Evolutionary conservation across 2,113 vertebrate genomes (phyloP).

Genomic region (Aramus guarauna): DNA sequence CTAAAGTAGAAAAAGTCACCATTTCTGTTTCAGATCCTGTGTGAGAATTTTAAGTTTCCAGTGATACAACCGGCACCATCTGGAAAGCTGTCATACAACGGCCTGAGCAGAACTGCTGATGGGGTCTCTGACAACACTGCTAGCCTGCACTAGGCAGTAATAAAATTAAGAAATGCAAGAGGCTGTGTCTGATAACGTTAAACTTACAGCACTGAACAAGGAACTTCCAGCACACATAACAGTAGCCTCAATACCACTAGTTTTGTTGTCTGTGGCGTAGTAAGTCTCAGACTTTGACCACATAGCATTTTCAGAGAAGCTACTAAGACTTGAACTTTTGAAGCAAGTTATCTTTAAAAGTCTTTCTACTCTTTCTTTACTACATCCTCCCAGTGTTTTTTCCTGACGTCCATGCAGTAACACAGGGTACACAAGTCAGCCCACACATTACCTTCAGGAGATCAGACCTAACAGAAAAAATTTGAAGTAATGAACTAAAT

Average conservation of each 20-base stretch:
- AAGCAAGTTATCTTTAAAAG: background rate
- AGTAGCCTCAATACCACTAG: background rate
- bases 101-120: background rate
- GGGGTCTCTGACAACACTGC: background rate
- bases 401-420: background rate
- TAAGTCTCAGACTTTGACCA: background rate
- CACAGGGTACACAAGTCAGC: background rate
- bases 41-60: background rate
- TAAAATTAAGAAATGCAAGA: background rate
- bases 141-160: background rate
- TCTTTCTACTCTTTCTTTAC: background rate
- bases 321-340: background rate
- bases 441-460: background rate
- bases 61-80: background rate
- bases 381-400: background rate
- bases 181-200: background rate
- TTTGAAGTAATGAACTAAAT: background rate
- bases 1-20: background rate
- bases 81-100: background rate
- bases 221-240: background rate
- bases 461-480: background rate
- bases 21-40: background rate
- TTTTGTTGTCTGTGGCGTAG: background rate
- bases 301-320: background rate
- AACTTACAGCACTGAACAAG: background rate